phyloP scores from a whole-genome alignment of 2,113 vertebrate species.

The Spilogale gracilis region DNA sequence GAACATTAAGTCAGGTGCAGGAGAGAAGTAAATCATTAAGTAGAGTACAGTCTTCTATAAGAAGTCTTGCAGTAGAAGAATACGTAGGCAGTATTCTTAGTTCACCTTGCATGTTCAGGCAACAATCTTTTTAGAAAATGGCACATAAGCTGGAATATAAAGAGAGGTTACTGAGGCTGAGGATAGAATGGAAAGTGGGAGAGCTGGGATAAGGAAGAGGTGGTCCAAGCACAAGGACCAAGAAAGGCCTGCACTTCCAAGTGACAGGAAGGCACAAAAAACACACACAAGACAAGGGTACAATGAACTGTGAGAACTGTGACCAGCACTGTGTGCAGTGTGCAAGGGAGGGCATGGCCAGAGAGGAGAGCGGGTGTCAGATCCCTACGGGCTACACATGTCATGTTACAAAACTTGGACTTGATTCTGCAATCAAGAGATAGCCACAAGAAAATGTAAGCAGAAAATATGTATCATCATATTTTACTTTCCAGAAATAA shows the following conservation, averaged over 20 bases:
- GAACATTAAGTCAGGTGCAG: background rate
- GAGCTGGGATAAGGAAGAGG: background rate
- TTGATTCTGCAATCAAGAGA: background rate
- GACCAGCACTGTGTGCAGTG: background rate
- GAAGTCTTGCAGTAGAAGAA: background rate
- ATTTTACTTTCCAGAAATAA: conserved; percentile 3
- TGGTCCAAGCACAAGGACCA: background rate
- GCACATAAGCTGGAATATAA: background rate
- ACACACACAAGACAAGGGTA: background rate
- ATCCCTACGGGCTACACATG: background rate
- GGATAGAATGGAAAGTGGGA: background rate
- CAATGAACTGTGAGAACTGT: background rate
- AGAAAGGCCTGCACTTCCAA: background rate
- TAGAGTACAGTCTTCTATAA: background rate
- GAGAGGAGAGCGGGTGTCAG: background rate
- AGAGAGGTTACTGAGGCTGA: background rate
- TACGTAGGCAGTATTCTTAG: background rate
- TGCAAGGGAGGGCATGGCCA: background rate
- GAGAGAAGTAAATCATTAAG: background rate
- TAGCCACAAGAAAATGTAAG: background rate
- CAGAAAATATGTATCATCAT: background rate
- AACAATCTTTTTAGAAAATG: background rate
- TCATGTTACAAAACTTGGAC: background rate
- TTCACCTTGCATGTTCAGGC: background rate
- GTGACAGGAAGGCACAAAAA: background rate